Evolutionary conservation across 1,140 invertebrate species (phyloP), one percentile per base, ranked within the genome.

Genomic region (Acromyrmex charruanus): DNA sequence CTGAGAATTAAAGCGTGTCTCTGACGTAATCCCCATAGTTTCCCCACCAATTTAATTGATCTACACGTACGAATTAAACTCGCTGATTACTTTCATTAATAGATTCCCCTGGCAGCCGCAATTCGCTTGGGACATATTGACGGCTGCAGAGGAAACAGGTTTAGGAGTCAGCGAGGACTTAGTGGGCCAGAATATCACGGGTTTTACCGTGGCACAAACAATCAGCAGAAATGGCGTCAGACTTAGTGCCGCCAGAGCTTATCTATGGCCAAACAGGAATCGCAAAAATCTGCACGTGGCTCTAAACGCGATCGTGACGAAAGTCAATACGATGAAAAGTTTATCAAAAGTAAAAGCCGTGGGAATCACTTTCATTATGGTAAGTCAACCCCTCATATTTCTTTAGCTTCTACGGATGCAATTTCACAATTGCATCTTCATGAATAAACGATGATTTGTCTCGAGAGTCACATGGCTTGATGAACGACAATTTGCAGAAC

Each of bases 211-310:
- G 0, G 91, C 91, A 65, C 97, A 96, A 94, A 96, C 93, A 63
- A 96, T 96, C 10, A 96, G 84, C 53, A 95, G 96, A 71, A 93
- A 97, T 84, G 97, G 97, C 1, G 96, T 96, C 4, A 94, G 97
- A 61, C 96, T 97, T 88, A 97, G 96, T 91, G 96, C 96, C 21
- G 95, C 97, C 3, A 94, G 96, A 85, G 97, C 97, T 0, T 98
- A 96, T 92, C 91, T 98, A 0, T 91, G 96, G 55, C 97, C 97
- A 4, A 93, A 95, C 58, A 93, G 96, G 31, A 89, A 96, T 85
- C 94, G 97, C 25, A 92, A 94, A 3, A 99, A 99, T 94, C 95
- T 99, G 0, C 96, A 97, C 87, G 95, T 98, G 0, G 91, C 96
- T 84, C 88, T 97, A 0, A 97, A 97, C 77, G 96, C 97, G 0